Evolutionary conservation across 2,113 vertebrate genomes (phyloP).

Genomic region (Cranoglanis bouderius): DNA sequence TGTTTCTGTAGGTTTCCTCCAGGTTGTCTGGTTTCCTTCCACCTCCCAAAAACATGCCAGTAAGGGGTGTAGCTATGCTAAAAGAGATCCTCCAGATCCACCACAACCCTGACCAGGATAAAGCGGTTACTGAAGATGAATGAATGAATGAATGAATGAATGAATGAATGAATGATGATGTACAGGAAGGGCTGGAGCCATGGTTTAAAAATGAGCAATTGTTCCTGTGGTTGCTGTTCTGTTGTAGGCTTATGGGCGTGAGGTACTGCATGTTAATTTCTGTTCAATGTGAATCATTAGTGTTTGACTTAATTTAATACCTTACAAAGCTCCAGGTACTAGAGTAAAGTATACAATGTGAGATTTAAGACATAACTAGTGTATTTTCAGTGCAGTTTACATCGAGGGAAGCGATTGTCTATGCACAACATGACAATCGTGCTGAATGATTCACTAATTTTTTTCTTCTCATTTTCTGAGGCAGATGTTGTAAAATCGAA

Average conservation of each 20-base stretch:
- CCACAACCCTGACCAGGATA: not conserved
- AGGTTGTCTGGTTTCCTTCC: not conserved
- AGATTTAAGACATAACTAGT: not conserved
- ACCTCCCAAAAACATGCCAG: not conserved
- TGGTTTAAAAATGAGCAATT: not conserved
- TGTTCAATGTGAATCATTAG: not conserved
- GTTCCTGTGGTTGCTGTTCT: not conserved
- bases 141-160: not conserved
- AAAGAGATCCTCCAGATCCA: not conserved
- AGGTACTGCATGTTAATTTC: not conserved
- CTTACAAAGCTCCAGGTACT: not conserved
- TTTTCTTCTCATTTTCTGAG: conserved; percentile 15
- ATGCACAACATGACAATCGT: not conserved
- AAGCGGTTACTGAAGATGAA: not conserved
- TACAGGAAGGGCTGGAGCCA: not conserved
- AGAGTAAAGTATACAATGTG: not conserved
- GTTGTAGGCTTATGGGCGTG: not conserved
- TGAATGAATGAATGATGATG: not conserved
- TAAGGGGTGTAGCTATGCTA: not conserved
- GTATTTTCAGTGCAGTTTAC: not conserved
- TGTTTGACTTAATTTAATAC: not conserved
- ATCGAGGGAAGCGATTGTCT: not conserved
- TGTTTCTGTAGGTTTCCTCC: too few species aligned
- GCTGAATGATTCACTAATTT: not conserved
- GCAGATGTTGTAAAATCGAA: conserved; percentile 46